Conservation (phyloP, 2,797 vertebrate species). For the Tokudaia muenninki region DNA sequence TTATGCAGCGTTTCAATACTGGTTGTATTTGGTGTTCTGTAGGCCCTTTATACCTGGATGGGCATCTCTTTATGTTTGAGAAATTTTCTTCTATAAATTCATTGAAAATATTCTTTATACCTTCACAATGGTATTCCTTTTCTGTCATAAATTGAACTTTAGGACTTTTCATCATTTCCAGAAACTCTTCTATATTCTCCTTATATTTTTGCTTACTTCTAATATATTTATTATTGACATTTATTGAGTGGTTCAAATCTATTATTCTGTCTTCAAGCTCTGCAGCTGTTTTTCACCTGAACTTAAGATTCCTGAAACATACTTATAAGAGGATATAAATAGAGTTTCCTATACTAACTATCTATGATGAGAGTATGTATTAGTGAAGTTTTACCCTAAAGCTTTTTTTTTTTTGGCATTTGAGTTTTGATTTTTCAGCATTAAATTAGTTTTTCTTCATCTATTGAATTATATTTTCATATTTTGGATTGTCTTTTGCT, state of each 20-base stretch:
- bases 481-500: background rate
- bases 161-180: background rate
- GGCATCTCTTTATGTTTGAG: background rate
- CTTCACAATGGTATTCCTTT: background rate
- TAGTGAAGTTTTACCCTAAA: background rate
- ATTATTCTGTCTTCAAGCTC: background rate
- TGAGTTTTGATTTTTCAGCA: background rate
- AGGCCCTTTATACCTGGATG: background rate
- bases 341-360: background rate
- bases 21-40: background rate
- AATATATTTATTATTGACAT: background rate
- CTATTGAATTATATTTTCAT: background rate
- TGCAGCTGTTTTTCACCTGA: background rate
- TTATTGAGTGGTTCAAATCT: background rate
- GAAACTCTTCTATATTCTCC: background rate
- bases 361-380: background rate
- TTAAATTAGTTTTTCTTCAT: background rate
- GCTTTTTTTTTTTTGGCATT: background rate
- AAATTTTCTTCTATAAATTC: background rate
- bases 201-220: background rate
- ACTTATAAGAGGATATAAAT: background rate
- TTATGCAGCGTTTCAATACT: too few species aligned
- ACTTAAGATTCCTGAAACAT: background rate
- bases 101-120: background rate
- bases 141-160: background rate